Conservation (phyloP, 1,140 invertebrate genomes). For the Panonychus citri region DNA sequence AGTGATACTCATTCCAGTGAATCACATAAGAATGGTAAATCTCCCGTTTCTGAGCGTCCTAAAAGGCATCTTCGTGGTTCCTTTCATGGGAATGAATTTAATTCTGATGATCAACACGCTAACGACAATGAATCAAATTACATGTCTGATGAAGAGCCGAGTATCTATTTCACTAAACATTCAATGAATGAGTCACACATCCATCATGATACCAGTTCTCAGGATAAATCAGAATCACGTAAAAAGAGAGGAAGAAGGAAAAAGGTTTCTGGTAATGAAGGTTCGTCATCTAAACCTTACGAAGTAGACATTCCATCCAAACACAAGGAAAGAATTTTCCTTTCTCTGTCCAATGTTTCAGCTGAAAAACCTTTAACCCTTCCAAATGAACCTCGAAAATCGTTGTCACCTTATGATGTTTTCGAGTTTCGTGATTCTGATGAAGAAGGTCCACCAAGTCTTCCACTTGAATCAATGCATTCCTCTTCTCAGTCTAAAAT, state of each 20-base stretch:
- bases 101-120: not conserved
- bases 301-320: not conserved
- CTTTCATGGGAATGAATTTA: not conserved
- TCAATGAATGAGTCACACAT: too few species aligned
- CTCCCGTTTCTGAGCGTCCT: constrained; percentile 6
- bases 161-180: too few species aligned
- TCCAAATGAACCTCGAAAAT: not conserved
- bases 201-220: not conserved
- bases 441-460: constrained; percentile 9
- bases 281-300: not conserved
- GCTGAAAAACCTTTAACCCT: not conserved
- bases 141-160: too few species aligned
- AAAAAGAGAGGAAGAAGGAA: constrained; percentile 14
- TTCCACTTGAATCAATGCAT: constrained; percentile 1
- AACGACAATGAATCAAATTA: not conserved
- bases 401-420: constrained; percentile 14
- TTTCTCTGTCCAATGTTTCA: not conserved
- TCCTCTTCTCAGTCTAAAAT: not conserved
- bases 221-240: constrained; percentile 7
- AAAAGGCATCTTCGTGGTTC: constrained; percentile 5
- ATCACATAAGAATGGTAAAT: not conserved
- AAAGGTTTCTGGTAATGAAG: constrained; percentile 11
- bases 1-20: not conserved
- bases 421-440: constrained; percentile 17
- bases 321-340: not conserved